Evolutionary conservation across 2,888 invertebrate species (phyloP).

Genomic region (Drosophila ustulata): DNA sequence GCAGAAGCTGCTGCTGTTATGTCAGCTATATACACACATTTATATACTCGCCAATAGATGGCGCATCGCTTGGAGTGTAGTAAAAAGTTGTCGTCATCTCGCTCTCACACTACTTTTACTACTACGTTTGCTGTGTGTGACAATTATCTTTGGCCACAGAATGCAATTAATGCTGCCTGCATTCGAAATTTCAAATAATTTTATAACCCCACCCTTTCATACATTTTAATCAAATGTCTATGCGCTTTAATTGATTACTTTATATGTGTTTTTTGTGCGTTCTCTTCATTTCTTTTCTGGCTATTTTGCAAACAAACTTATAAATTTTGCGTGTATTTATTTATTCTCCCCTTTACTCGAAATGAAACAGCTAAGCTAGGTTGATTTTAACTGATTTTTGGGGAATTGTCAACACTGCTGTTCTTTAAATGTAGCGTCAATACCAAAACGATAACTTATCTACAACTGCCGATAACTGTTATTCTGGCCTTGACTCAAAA

Average conservation of each 20-base stretch:
- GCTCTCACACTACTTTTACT: conserved; percentile 24
- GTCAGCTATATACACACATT: conserved; percentile 35
- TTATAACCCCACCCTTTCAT: conserved; percentile 4
- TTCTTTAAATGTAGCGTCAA: too few species aligned
- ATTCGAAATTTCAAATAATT: conserved; percentile 44
- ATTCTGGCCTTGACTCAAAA: too few species aligned
- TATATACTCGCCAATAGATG: conserved; percentile 19
- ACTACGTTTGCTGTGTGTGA: neutral
- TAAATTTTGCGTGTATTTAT: too few species aligned
- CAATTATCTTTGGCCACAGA: conserved; percentile 43
- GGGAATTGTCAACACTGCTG: too few species aligned
- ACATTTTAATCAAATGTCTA: conserved; percentile 21
- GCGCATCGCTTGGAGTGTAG: conserved; percentile 60
- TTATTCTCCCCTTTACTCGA: too few species aligned
- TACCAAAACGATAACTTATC: too few species aligned
- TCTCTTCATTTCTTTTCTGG: neutral
- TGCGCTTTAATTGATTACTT: conserved; percentile 16
- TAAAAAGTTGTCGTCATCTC: conserved; percentile 49
- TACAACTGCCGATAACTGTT: too few species aligned
- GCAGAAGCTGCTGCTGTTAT: conserved; percentile 28
- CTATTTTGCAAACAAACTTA: too few species aligned
- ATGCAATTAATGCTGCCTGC: conserved; percentile 57
- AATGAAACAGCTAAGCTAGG: too few species aligned
- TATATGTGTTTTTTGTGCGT: conserved; percentile 3
- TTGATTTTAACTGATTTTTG: too few species aligned